Percentiles rank a stretch among this genome's conserved stretches.
These are phyloP conservation scores for Stigmatopora nigra DNA, from an alignment of 2,113 vertebrate genomes.

Conservation along the genomic window DNA sequence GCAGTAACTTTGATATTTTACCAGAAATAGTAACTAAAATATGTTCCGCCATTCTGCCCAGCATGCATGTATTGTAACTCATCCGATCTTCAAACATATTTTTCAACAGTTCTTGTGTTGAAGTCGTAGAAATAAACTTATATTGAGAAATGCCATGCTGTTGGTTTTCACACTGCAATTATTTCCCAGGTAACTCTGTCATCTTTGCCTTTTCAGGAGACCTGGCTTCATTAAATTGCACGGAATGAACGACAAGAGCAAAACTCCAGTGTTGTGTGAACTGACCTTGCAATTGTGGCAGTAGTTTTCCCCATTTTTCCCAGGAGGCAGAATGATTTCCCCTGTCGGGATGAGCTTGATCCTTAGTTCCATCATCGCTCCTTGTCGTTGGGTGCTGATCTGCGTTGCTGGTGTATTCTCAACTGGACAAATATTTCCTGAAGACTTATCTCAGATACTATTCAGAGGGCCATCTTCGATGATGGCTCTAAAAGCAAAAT, in stretches of 20 bases:
- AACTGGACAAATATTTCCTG: background rate
- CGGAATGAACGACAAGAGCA: constrained; percentile 20
- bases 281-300: constrained; percentile 65
- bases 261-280: constrained; percentile 13
- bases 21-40: no score
- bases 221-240: background rate
- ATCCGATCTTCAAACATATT: background rate
- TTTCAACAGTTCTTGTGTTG: background rate
- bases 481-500: constrained; percentile 9
- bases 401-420: background rate
- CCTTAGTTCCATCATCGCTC: constrained; percentile 59
- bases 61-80: background rate
- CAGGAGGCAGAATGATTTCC: constrained; percentile 60
- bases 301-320: constrained; percentile 59
- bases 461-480: background rate
- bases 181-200: constrained; percentile 14
- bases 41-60: background rate
- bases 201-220: constrained; percentile 19
- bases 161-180: constrained; percentile 2
- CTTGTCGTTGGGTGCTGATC: background rate
- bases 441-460: background rate
- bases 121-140: background rate
- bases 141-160: background rate
- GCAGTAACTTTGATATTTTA: background rate
- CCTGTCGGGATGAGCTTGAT: constrained; percentile 62